Conservation (phyloP, 2,888 invertebrate genomes). For the Clepsis dumicolana region DNA sequence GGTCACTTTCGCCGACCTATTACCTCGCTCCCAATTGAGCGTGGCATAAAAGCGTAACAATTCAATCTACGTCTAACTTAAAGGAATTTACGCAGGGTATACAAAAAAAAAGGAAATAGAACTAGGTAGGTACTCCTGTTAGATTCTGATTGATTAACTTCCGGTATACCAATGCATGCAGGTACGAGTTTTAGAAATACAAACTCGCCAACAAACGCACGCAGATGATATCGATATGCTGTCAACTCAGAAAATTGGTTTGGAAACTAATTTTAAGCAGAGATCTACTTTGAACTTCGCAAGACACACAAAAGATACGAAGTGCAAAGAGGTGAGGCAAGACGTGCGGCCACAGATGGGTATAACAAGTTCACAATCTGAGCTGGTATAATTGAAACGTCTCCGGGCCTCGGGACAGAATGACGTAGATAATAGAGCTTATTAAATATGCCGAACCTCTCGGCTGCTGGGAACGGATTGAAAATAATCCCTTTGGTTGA, state of each 20-base stretch:
- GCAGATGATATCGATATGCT: constrained; percentile 22
- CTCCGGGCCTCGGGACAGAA: constrained; percentile 59
- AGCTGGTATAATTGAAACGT: constrained; percentile 72
- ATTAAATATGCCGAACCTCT: constrained; percentile 78
- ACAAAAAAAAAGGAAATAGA: background rate
- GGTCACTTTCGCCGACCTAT: constrained; percentile 29
- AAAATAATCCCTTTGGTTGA: constrained; percentile 73
- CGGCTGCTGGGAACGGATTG: constrained; percentile 67
- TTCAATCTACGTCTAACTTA: constrained; percentile 8
- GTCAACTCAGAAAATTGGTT: constrained; percentile 35
- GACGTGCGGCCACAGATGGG: constrained; percentile 39
- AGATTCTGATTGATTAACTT: background rate
- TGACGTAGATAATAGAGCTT: constrained; percentile 74
- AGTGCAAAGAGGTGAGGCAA: constrained; percentile 36
- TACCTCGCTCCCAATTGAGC: constrained; percentile 24
- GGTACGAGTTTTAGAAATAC: background rate
- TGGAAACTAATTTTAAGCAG: constrained; percentile 42
- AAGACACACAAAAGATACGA: constrained; percentile 41
- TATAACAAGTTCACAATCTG: constrained; percentile 58
- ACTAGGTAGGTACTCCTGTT: background rate
- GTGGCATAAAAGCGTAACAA: constrained; percentile 19
- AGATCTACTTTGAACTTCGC: constrained; percentile 36
- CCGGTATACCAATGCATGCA: background rate
- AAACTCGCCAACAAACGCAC: background rate
- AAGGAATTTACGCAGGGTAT: background rate